These are phyloP conservation scores for Agonopterix alstromeriana DNA, from an alignment of 2,888 invertebrate species.

Conservation along the genomic window DNA sequence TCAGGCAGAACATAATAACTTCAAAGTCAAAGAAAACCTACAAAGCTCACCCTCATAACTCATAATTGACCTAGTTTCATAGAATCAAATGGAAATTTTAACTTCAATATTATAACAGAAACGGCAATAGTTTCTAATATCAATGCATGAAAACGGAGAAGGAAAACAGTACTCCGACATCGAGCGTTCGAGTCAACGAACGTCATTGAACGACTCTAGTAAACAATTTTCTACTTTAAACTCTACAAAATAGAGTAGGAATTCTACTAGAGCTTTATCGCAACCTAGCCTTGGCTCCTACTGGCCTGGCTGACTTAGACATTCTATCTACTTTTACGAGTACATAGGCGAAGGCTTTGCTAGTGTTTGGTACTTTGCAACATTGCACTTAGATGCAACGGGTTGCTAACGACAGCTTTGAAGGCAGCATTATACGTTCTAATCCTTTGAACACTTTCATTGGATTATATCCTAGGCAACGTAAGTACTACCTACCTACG, in stretches of 20 bases:
- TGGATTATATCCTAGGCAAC: conserved; percentile 25
- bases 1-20: too few relatives aligned
- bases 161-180: conserved; percentile 74
- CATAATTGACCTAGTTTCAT: too few relatives aligned
- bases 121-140: conserved; percentile 68
- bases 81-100: too few relatives aligned
- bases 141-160: conserved; percentile 74
- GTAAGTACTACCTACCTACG: too few relatives aligned
- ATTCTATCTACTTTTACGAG: conserved; percentile 77
- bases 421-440: conserved; percentile 43
- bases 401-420: conserved; percentile 33
- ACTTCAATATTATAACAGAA: conserved; percentile 23
- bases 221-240: conserved; percentile 29
- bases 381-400: conserved; percentile 51
- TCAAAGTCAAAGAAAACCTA: too few relatives aligned
- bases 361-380: conserved; percentile 18
- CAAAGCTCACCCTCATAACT: too few relatives aligned
- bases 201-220: conserved; percentile 59
- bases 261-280: conserved; percentile 23
- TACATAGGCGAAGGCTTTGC: conserved; percentile 67
- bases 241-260: conserved; percentile 29
- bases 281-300: conserved; percentile 75
- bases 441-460: conserved; percentile 49
- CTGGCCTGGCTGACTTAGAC: conserved; percentile 77
- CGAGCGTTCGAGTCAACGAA: conserved; percentile 75